A percentile compares a stretch with the other conserved stretches of the same genome.
These are phyloP conservation scores for Merodon equestris DNA, from an alignment of 2,888 invertebrate species.

Conservation along the genomic window DNA sequence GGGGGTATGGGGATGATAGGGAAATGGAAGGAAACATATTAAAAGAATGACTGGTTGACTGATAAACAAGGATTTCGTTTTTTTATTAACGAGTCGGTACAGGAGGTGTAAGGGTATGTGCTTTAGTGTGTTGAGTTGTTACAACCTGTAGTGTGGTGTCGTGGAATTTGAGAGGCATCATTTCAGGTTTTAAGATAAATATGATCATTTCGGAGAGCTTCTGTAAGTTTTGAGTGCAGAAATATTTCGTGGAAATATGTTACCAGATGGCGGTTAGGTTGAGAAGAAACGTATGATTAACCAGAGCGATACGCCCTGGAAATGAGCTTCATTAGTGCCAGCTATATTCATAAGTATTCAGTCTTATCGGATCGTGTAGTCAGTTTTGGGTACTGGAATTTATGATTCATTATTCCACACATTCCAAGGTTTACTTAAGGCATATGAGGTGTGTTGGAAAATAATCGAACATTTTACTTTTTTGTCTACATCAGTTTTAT, in stretches of 20 bases:
- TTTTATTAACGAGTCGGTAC: conserved; percentile 35
- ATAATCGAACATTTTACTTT: too few relatives aligned
- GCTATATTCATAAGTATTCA: too few relatives aligned
- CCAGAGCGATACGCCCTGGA: too few relatives aligned
- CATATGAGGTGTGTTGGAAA: too few relatives aligned
- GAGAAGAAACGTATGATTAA: too few relatives aligned
- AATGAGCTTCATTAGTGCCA: too few relatives aligned
- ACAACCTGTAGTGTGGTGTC: not conserved
- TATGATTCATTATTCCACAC: too few relatives aligned
- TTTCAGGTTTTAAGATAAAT: conserved; percentile 55
- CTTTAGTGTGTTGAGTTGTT: conserved; percentile 28
- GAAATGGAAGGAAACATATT: conserved; percentile 24
- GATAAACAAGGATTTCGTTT: conserved; percentile 65
- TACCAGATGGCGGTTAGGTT: too few relatives aligned
- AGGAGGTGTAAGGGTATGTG: conserved; percentile 10
- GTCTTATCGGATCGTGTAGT: too few relatives aligned
- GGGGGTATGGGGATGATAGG: not conserved
- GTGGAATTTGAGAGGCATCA: conserved; percentile 55
- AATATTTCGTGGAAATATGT: conserved; percentile 36
- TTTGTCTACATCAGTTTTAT: too few relatives aligned
- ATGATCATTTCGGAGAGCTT: conserved; percentile 60
- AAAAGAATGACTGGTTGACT: conserved; percentile 48
- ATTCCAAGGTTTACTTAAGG: too few relatives aligned
- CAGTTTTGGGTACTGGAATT: too few relatives aligned
- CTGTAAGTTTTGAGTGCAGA: conserved; percentile 62